Evolutionary conservation across 2,797 vertebrate genomes (phyloP).

Genomic region (Enteromius viviparus): DNA sequence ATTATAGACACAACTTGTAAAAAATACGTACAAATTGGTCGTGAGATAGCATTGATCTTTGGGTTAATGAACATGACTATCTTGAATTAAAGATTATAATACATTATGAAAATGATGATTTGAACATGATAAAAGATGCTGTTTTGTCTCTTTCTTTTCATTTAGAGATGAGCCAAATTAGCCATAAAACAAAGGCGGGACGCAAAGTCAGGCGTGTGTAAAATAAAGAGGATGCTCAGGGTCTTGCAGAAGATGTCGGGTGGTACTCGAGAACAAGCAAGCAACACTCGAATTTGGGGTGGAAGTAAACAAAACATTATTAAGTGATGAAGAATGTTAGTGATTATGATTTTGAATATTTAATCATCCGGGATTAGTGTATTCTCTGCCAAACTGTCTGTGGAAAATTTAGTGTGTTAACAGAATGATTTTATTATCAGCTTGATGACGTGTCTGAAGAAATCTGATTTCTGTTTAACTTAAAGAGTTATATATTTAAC

Average conservation of each 20-base stretch:
- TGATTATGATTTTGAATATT: background rate
- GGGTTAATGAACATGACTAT: background rate
- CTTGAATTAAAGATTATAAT: background rate
- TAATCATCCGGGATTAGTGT: background rate
- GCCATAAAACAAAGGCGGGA: slow-evolving; percentile 24
- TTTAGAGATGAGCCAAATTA: slow-evolving; percentile 73
- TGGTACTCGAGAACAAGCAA: background rate
- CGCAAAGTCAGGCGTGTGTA: slow-evolving; percentile 65
- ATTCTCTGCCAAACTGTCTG: background rate
- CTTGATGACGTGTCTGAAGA: background rate
- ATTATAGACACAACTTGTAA: too few species aligned
- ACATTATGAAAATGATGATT: background rate
- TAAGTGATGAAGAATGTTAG: background rate
- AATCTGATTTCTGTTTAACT: background rate
- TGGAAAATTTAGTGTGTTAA: too few species aligned
- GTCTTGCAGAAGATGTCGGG: background rate
- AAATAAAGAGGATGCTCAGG: background rate
- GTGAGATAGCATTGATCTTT: background rate
- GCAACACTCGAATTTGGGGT: background rate
- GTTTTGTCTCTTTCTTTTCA: slow-evolving; percentile 18
- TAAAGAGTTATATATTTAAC: background rate
- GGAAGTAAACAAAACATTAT: background rate
- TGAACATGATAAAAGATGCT: slow-evolving; percentile 4
- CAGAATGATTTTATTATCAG: background rate
- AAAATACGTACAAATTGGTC: too few species aligned